phyloP scores from a whole-genome alignment of 1,140 invertebrate species.

The Stenopsyche tienmushanensis region DNA sequence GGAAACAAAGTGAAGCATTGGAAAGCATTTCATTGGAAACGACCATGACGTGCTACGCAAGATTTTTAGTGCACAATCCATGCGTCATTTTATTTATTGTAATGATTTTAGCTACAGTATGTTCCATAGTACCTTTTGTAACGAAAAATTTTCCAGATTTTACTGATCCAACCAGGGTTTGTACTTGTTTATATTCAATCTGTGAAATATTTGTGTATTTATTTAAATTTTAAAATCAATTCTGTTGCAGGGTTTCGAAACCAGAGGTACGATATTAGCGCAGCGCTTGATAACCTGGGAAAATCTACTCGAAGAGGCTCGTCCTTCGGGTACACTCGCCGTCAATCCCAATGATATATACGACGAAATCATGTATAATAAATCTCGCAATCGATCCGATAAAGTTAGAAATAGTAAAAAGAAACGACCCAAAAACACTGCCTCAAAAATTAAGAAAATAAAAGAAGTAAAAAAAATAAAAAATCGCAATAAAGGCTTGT shows the following conservation, averaged over 20 bases:
- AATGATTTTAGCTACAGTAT: conserved; percentile 66
- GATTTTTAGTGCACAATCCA: conserved; percentile 73
- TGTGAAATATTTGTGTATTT: background rate
- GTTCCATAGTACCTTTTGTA: conserved; percentile 70
- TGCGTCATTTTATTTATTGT: conserved; percentile 69
- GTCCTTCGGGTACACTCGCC: conserved; percentile 65
- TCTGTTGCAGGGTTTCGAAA: conserved; percentile 79
- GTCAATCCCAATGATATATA: conserved; percentile 70
- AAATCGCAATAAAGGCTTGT: conserved; percentile 42
- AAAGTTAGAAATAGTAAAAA: conserved; percentile 53
- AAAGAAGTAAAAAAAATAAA: conserved; percentile 50
- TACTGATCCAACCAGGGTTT: conserved; percentile 71
- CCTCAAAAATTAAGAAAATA: conserved; percentile 45
- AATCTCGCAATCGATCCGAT: conserved; percentile 48
- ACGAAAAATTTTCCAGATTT: conserved; percentile 73
- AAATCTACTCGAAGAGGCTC: conserved; percentile 76
- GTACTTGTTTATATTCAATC: no score
- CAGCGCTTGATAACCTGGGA: conserved; percentile 78
- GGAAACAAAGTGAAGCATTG: conserved; percentile 21
- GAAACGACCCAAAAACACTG: conserved; percentile 44
- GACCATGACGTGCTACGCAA: conserved; percentile 60
- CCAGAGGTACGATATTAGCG: conserved; percentile 79
- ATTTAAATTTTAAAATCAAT: background rate
- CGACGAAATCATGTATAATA: conserved; percentile 56
- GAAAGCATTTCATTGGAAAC: conserved; percentile 21